Evolutionary conservation across 2,113 vertebrate species (phyloP), one percentile per base, ranked within the genome.

Genomic region (Glaucomys volans): DNA sequence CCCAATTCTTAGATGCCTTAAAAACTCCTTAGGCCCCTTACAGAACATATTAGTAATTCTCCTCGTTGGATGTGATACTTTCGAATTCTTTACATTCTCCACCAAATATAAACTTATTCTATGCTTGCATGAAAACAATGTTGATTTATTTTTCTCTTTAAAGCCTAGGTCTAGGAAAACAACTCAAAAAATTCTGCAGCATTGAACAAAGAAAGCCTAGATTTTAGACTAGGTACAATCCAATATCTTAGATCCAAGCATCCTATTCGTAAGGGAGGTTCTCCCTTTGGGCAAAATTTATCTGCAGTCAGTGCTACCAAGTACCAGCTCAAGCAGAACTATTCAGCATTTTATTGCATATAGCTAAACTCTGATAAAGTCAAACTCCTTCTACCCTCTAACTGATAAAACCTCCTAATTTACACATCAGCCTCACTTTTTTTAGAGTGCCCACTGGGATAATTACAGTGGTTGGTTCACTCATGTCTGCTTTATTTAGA

Each of bases 401-500:
- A 95, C 81, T 96, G 92, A 95, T 90, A 97, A 95, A 96, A 90
- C 57, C 81, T 95, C 67, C 72, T 90, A 77, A 95, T 96, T 97
- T 95, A 92, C 14, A 4, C 67, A 95, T 95, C 87, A 95, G 54
- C 75, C 26, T 85, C 8, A 57, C 66, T 87, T 81, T 93, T 52
- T 95, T 93, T 47, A 44, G 17, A 88, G 42, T 85, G 71, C 93
- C 92, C 95, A 96, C 74, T 76, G 85, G 85, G 92, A 95, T 97
- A 97, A 98, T 97, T 90, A 92, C 2, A 95, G 87, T 76, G 67
- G 76, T 59, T 79, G 50, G 67, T 96, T 90, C 81, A 52, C 59
- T 94, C 40, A 42, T 91, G 92, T 92, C 85, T 89, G 84, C 75
- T 97, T 94, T 97, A 96, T 94, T 97, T 97, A 92, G 76, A 96